These are phyloP conservation scores for Microctonus aethiopoides DNA, from an alignment of 2,888 invertebrate species.

Conservation along the genomic window DNA sequence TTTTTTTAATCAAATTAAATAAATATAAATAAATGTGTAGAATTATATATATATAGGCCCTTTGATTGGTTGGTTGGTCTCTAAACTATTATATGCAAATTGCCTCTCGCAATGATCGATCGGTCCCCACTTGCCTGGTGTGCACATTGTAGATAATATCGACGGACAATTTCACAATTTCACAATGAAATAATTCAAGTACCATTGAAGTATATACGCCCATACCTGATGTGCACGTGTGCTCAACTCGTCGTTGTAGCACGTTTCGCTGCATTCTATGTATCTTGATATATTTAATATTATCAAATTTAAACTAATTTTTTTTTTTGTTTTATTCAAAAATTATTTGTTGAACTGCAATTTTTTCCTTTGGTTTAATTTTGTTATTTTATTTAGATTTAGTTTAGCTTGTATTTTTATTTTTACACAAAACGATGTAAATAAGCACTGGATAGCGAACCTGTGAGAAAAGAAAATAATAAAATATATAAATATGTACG, in stretches of 20 bases:
- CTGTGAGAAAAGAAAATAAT: slow-evolving; percentile 41
- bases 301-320: no score
- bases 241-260: slow-evolving; percentile 41
- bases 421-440: slow-evolving; percentile 27
- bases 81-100: slow-evolving; percentile 10
- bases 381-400: no score
- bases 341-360: not conserved
- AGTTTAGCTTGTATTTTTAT: slow-evolving; percentile 10
- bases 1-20: no score
- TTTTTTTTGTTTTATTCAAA: slow-evolving; percentile 1
- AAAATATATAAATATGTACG: slow-evolving; percentile 10
- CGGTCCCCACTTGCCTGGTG: slow-evolving; percentile 1
- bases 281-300: no score
- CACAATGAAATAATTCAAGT: slow-evolving; percentile 25
- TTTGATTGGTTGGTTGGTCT: not conserved
- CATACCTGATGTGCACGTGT: slow-evolving; percentile 46
- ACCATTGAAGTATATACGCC: slow-evolving; percentile 18
- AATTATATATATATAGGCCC: not conserved
- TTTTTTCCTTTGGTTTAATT: slow-evolving; percentile 1
- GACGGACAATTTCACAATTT: slow-evolving; percentile 8
- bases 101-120: slow-evolving; percentile 9
- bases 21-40: not conserved
- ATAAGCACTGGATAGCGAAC: slow-evolving; percentile 36
- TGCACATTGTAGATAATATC: slow-evolving; percentile 14
- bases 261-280: slow-evolving; percentile 45